Percentiles rank a stretch among this genome's conserved stretches.
Evolutionary conservation across 2,113 vertebrate species (phyloP).

Genomic region (Ceyx margarethae): DNA sequence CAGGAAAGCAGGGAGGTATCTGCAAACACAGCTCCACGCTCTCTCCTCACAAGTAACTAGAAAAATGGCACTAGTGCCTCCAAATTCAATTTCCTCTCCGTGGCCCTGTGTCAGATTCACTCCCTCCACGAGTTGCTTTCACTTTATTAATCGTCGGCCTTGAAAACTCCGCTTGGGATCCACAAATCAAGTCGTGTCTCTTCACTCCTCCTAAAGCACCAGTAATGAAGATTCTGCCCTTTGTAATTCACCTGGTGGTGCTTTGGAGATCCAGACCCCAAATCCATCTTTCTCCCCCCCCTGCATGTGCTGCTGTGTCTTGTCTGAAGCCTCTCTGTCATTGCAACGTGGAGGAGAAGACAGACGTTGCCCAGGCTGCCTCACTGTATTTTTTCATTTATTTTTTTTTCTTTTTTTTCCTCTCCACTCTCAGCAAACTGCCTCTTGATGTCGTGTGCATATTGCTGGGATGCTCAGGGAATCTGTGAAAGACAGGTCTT

Average conservation of each 20-base stretch:
- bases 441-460: neutral
- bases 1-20: neutral
- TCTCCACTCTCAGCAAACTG: neutral
- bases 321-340: neutral
- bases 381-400: neutral
- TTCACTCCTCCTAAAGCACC: constrained; percentile 31
- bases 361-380: neutral
- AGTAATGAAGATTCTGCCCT: constrained; percentile 33
- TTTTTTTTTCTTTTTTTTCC: neutral
- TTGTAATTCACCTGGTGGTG: constrained; percentile 3
- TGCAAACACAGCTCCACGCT: neutral
- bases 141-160: constrained; percentile 47
- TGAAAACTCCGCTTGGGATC: constrained; percentile 40
- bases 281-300: neutral
- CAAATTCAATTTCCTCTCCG: constrained; percentile 59
- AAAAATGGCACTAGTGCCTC: constrained; percentile 49
- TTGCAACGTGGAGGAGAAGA: neutral
- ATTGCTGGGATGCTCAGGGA: neutral
- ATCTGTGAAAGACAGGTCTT: neutral
- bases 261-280: constrained; percentile 4
- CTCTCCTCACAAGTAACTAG: neutral
- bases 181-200: constrained; percentile 25
- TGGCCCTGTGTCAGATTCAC: constrained; percentile 49
- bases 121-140: constrained; percentile 44
- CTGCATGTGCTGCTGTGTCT: neutral